phyloP scores from a whole-genome alignment of 2,113 vertebrate species.

The Lipophrys pholis region DNA sequence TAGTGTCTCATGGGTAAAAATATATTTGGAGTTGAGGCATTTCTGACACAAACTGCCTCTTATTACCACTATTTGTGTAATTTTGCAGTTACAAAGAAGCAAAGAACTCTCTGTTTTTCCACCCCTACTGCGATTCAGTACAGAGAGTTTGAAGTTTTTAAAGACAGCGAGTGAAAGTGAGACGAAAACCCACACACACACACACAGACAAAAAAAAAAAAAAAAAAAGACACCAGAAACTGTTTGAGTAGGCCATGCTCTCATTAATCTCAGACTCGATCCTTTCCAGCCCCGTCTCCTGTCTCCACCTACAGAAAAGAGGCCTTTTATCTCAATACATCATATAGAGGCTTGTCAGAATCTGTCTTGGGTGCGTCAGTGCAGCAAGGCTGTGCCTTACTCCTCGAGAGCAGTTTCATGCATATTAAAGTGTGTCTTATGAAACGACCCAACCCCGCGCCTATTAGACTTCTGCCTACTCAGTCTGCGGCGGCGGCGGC shows the following conservation, averaged over 20 bases:
- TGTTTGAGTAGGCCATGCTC: constrained; percentile 49
- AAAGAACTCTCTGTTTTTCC: constrained; percentile 11
- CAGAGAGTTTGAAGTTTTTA: constrained; percentile 40
- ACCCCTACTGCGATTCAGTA: constrained; percentile 38
- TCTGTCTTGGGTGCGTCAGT: constrained; percentile 47
- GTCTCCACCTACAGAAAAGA: constrained; percentile 62
- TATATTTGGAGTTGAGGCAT: constrained; percentile 44
- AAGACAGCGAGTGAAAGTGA: constrained; percentile 24
- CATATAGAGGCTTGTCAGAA: constrained; percentile 61
- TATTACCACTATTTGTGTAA: constrained; percentile 40
- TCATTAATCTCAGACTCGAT: constrained; percentile 56
- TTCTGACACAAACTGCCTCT: constrained; percentile 27
- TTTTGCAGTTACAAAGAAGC: constrained; percentile 28
- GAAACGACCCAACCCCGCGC: constrained; percentile 22
- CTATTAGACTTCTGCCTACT: constrained; percentile 22
- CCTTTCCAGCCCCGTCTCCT: constrained; percentile 48
- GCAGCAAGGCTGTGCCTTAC: constrained; percentile 18
- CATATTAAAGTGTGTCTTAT: constrained; percentile 42
- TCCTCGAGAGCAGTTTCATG: constrained; percentile 35
- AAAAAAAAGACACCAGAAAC: constrained; percentile 32
- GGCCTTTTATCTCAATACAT: constrained; percentile 70
- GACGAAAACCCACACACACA: constrained; percentile 17
- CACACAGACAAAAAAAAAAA: constrained; percentile 13
- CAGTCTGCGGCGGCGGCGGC: constrained; percentile 16
- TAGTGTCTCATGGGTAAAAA: constrained; percentile 33